Conservation (phyloP, 2,888 invertebrate genomes). For the Pseudococcus viburni region DNA sequence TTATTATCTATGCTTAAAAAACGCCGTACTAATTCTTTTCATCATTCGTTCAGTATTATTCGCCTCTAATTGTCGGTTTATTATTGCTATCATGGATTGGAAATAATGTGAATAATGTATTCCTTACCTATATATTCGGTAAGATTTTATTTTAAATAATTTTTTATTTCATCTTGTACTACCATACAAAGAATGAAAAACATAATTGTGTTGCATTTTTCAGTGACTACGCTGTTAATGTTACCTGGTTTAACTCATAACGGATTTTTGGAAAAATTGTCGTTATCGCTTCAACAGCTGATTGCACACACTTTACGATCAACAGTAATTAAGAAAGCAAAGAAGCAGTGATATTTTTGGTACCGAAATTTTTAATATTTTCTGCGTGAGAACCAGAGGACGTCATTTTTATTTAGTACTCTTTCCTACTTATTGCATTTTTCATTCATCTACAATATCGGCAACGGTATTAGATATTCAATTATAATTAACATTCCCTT, state of each 20-base stretch:
- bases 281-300: not conserved
- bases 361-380: no score
- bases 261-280: slow-evolving; percentile 18
- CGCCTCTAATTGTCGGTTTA: not conserved
- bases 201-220: not conserved
- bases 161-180: not conserved
- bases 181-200: not conserved
- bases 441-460: no score
- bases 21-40: not conserved
- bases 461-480: no score
- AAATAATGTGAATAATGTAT: slow-evolving; percentile 62
- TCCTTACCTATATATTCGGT: slow-evolving; percentile 58
- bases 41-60: slow-evolving; percentile 37
- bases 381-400: no score
- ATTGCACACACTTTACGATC: slow-evolving; percentile 26
- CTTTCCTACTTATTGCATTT: no score
- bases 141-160: not conserved
- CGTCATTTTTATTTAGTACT: no score
- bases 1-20: no score
- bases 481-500: no score
- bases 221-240: slow-evolving; percentile 38
- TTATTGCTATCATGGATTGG: slow-evolving; percentile 59
- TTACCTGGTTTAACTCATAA: slow-evolving; percentile 46
- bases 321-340: slow-evolving; percentile 30
- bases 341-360: slow-evolving; percentile 18